Base-by-base conservation (phyloP, 2,113 vertebrate species). In the Cyanistes caeruleus region DNA sequence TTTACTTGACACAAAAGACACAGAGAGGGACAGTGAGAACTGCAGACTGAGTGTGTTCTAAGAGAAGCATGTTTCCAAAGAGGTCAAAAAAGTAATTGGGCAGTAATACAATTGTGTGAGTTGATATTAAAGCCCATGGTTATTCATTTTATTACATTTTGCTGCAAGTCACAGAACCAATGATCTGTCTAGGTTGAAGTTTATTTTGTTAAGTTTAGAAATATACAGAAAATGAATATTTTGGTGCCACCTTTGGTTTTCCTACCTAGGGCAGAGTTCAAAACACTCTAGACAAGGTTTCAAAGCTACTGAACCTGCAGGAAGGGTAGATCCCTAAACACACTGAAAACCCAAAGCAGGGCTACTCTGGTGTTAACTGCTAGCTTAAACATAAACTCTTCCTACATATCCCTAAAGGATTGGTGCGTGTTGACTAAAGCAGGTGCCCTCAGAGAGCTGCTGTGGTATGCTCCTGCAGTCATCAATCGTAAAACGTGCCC, bases 141-240 rank as follows among this genome's bases (percentile, higher is more conserved):
- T 97, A 97, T 77, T 96, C 5, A 56, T 64, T 96, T 97, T 96
- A 97, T 97, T 97, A 87, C 77, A 86, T 97, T 97, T 97, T 95
- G 83, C 94, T 95, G 49, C 72, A 82, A 97, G 73, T 59, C 76
- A 91, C 88, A 95, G 92, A 96, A 97, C 59, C 19, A 16, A 89
- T 7, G 3, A 96, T 93, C 73, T 94, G 83, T 97, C 95, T 91
- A 95, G 53, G 93, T 8, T 95, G 87, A 93, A 96, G 79, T 74
- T 97, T 75, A 97, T 97, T 92, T 76, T 63, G 82, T 97, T 97
- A 97, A 65, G 60, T 64, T 95, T 91, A 95, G 73, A 93, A 96
- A 96, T 91, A 84, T 37, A 91, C 28, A 87, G 74, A 95, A 95
- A 97, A 96, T 86, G 13, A 87, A 79, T 72, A 87, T 79, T 94